Percentiles rank a stretch among this genome's conserved stretches.
Evolutionary conservation across 2,888 invertebrate species (phyloP).

Genomic region (Cyaniris semiargus): DNA sequence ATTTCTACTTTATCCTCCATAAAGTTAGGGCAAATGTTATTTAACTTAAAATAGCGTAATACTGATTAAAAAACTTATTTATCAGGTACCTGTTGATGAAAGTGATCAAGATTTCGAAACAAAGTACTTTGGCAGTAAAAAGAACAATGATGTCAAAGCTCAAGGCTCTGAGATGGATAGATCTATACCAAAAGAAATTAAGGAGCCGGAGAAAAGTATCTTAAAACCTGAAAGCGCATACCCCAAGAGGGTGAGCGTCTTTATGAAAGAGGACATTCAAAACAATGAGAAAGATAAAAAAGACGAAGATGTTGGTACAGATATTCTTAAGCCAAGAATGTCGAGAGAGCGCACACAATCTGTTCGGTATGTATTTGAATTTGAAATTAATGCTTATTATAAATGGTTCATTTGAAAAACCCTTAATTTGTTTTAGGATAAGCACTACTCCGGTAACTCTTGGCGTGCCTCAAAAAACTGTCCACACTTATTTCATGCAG

Average conservation of each 20-base stretch:
- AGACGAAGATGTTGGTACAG: not conserved
- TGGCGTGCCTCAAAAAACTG: slow-evolving; percentile 43
- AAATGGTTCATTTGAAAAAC: not conserved
- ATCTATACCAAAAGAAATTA: slow-evolving; percentile 33
- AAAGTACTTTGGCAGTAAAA: slow-evolving; percentile 67
- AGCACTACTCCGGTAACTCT: slow-evolving; percentile 44
- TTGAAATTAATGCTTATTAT: not conserved
- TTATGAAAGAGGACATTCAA: not conserved
- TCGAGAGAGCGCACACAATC: not conserved
- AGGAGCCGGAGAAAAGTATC: slow-evolving; percentile 24
- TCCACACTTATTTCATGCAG: slow-evolving; percentile 56
- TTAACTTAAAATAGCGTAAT: not conserved
- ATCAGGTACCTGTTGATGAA: slow-evolving; percentile 58
- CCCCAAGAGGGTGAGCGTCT: not conserved
- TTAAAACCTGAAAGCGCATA: slow-evolving; percentile 24
- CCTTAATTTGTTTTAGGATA: slow-evolving; percentile 49
- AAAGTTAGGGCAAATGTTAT: not conserved
- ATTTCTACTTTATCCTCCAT: not conserved
- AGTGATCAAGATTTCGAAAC: slow-evolving; percentile 70
- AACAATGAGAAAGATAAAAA: not conserved
- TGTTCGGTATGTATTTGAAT: not conserved
- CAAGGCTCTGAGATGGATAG: slow-evolving; percentile 36
- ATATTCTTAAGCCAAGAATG: slow-evolving; percentile 1
- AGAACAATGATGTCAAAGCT: slow-evolving; percentile 41
- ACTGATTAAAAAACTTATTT: not conserved